A percentile compares a stretch with the other conserved stretches of the same genome.
These are phyloP conservation scores for Matsumurasca onukii DNA, from an alignment of 1,140 invertebrate species.

Conservation along the genomic window DNA sequence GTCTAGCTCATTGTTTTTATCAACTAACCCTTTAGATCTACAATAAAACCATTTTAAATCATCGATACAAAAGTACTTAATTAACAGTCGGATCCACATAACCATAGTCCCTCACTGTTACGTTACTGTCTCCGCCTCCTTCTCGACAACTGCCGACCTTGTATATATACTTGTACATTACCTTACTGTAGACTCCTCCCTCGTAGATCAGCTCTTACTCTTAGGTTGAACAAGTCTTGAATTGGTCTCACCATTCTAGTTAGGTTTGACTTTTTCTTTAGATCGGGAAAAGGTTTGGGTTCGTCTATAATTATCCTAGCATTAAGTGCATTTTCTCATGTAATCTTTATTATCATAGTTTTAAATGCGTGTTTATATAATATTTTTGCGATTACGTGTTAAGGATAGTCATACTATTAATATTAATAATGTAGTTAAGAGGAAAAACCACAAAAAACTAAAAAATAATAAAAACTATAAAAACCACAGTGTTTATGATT, in stretches of 20 bases:
- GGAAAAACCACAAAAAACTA: conserved; percentile 10
- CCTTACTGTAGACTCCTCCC: not conserved
- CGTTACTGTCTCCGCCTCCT: not conserved
- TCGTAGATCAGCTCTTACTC: not conserved
- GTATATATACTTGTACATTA: conserved; percentile 1
- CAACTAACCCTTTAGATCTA: too few relatives aligned
- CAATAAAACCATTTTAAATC: too few relatives aligned
- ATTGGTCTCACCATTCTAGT: conserved; percentile 20
- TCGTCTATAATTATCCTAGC: not conserved
- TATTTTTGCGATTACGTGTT: conserved; percentile 24
- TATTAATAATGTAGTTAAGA: conserved; percentile 26
- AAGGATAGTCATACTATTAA: conserved; percentile 23
- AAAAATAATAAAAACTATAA: conserved; percentile 27
- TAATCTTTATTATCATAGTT: conserved; percentile 11
- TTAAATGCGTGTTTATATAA: conserved; percentile 25
- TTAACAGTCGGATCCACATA: not conserved
- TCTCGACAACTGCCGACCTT: not conserved
- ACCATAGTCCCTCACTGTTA: not conserved
- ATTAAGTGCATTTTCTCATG: conserved; percentile 21
- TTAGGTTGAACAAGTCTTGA: not conserved
- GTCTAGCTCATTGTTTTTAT: too few relatives aligned
- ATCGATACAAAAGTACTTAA: too few relatives aligned
- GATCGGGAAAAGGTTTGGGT: conserved; percentile 15
- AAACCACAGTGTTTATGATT: not conserved
- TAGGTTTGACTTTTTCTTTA: conserved; percentile 11